Percentiles rank a stretch among this genome's conserved stretches.
Conservation (phyloP, 2,888 invertebrate genomes). For the Octonoba sinensis region DNA sequence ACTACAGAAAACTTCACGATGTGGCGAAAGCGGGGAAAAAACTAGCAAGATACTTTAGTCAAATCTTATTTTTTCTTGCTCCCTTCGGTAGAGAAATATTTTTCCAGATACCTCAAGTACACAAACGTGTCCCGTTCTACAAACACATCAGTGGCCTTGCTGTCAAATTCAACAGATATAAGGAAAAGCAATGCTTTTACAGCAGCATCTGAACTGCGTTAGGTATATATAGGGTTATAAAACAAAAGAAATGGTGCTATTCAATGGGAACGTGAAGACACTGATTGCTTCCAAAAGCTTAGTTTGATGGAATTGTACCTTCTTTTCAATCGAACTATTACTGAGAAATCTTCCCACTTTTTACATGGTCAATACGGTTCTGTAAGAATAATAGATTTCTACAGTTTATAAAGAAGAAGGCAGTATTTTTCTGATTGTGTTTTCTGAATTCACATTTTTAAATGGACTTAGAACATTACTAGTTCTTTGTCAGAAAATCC, state of each 20-base stretch:
- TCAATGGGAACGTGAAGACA: constrained; percentile 55
- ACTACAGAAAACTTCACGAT: constrained; percentile 13
- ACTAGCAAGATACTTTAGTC: constrained; percentile 4
- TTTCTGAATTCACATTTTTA: no score
- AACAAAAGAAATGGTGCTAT: constrained; percentile 52
- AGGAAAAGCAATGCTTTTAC: constrained; percentile 49
- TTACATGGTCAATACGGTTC: neutral
- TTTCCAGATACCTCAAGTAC: constrained; percentile 43
- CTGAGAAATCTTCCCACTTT: constrained; percentile 15
- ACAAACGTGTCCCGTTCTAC: constrained; percentile 53
- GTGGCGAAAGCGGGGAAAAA: constrained; percentile 21
- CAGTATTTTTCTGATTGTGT: no score
- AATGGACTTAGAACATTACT: no score
- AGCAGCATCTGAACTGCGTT: constrained; percentile 12
- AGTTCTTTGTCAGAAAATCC: no score
- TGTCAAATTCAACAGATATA: constrained; percentile 59
- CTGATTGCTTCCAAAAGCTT: constrained; percentile 53
- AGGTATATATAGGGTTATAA: constrained; percentile 54
- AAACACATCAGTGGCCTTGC: constrained; percentile 35
- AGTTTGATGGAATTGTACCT: constrained; percentile 44
- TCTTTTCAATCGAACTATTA: constrained; percentile 47
- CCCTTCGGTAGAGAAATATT: constrained; percentile 31
- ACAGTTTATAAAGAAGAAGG: constrained; percentile 10
- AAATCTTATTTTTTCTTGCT: constrained; percentile 19
- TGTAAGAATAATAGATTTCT: neutral